These are phyloP conservation scores for Orbicella faveolata DNA, from an alignment of 64 coral and sea anemone genomes.

Conservation along the genomic window DNA sequence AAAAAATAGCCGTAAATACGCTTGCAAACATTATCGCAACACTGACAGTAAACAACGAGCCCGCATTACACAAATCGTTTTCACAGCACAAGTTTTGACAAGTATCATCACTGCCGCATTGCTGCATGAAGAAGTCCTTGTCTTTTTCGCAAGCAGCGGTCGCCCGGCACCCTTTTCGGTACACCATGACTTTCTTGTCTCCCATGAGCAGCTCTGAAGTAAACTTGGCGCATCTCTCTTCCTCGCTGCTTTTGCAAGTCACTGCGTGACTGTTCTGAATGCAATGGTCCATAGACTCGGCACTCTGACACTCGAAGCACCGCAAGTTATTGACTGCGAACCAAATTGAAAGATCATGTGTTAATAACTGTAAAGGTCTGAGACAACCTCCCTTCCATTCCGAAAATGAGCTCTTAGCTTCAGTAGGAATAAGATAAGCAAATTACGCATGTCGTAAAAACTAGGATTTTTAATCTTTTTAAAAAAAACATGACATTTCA, in stretches of 20 bases:
- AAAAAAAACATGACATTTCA: too few species aligned
- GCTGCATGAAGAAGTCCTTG: constrained; percentile 1
- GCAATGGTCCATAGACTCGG: constrained; percentile 14
- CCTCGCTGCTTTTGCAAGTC: neutral
- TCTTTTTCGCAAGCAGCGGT: neutral
- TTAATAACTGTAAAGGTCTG: too few species aligned
- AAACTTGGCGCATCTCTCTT: neutral
- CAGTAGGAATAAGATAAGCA: too few species aligned
- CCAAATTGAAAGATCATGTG: neutral
- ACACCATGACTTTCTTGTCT: constrained; percentile 21
- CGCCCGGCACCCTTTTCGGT: neutral
- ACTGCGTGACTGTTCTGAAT: neutral
- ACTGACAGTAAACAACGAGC: constrained; percentile 3
- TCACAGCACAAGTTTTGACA: neutral
- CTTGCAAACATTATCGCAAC: neutral
- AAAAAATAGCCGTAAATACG: neutral
- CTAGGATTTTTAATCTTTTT: too few species aligned
- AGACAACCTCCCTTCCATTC: too few species aligned
- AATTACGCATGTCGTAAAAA: too few species aligned
- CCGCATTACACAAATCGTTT: constrained; percentile 1
- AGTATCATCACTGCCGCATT: neutral
- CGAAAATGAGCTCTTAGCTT: too few species aligned
- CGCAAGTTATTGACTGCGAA: neutral
- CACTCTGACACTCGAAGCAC: neutral
- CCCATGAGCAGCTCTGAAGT: neutral